A percentile compares a stretch with the other conserved stretches of the same genome.
Evolutionary conservation across 1,140 invertebrate genomes (phyloP).

Genomic region (Temnothorax nylanderi): DNA sequence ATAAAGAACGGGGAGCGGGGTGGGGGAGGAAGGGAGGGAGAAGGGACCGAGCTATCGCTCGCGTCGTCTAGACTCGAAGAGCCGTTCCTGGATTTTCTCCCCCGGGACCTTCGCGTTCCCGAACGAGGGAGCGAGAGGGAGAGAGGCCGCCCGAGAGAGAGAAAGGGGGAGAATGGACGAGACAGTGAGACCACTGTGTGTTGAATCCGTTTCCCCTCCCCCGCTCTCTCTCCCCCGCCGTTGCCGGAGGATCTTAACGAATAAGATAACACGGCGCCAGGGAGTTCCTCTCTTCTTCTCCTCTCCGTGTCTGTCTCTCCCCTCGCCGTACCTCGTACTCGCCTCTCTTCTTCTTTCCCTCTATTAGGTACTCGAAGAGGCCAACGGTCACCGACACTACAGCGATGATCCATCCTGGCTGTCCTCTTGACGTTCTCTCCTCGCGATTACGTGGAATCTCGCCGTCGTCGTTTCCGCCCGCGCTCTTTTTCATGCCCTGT

Average conservation of each 20-base stretch:
- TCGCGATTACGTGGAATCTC: constrained; percentile 70
- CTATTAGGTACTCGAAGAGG: constrained; percentile 74
- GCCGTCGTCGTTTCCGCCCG: constrained; percentile 13
- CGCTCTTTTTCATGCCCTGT: constrained; percentile 53
- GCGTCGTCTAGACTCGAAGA: constrained; percentile 78
- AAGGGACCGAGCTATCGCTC: constrained; percentile 62
- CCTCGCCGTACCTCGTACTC: neutral
- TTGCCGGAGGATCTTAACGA: constrained; percentile 81
- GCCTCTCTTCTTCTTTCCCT: constrained; percentile 33
- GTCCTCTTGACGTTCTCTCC: constrained; percentile 44
- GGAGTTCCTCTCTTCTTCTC: constrained; percentile 64
- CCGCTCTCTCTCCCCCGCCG: constrained; percentile 50
- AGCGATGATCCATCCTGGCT: constrained; percentile 66
- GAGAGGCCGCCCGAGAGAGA: constrained; percentile 18
- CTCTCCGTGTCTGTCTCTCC: neutral
- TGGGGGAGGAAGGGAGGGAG: neutral
- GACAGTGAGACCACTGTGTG: constrained; percentile 76
- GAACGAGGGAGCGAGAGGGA: constrained; percentile 28
- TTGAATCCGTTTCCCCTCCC: constrained; percentile 70
- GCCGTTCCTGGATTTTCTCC: constrained; percentile 80
- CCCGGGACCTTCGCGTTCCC: constrained; percentile 70
- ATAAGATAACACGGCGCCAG: constrained; percentile 84
- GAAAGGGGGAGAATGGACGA: constrained; percentile 47
- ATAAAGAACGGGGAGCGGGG: neutral
- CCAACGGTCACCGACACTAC: constrained; percentile 81